These are phyloP conservation scores for Papilio polytes DNA, from an alignment of 1,140 invertebrate species.

Conservation along the genomic window DNA sequence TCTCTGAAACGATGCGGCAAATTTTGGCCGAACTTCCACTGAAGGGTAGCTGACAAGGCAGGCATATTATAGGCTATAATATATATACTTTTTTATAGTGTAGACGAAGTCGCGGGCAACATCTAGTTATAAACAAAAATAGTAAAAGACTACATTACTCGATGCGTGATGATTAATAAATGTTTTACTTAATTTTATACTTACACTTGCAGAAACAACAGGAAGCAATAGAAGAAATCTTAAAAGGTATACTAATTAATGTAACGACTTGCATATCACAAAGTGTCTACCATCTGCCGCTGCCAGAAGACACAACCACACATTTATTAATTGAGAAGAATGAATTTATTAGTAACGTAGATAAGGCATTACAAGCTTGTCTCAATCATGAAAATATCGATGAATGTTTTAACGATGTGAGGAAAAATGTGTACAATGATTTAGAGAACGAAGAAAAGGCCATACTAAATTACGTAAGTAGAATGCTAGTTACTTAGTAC, in stretches of 20 bases:
- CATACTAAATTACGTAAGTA: constrained; percentile 50
- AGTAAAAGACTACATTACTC: no score
- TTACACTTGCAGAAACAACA: constrained; percentile 51
- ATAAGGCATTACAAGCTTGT: constrained; percentile 48
- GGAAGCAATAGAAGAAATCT: constrained; percentile 46
- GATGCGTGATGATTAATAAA: background rate
- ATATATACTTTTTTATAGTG: no score
- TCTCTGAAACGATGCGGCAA: no score
- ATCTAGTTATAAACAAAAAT: no score
- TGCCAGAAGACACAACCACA: constrained; percentile 28
- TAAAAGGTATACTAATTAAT: constrained; percentile 48
- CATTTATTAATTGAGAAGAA: constrained; percentile 44
- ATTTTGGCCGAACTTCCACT: no score
- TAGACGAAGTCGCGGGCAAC: no score
- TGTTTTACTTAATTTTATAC: constrained; percentile 31
- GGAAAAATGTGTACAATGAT: constrained; percentile 45
- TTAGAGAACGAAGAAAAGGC: constrained; percentile 43
- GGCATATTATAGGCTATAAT: no score
- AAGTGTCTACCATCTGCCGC: constrained; percentile 36
- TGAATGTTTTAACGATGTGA: constrained; percentile 50
- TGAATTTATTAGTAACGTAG: constrained; percentile 45
- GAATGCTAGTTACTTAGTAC: background rate
- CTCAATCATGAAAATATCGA: constrained; percentile 42
- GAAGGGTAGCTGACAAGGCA: no score
- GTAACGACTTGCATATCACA: constrained; percentile 50